These are phyloP conservation scores for Pteromalus puparum DNA, from an alignment of 1,140 invertebrate species.

Conservation along the genomic window DNA sequence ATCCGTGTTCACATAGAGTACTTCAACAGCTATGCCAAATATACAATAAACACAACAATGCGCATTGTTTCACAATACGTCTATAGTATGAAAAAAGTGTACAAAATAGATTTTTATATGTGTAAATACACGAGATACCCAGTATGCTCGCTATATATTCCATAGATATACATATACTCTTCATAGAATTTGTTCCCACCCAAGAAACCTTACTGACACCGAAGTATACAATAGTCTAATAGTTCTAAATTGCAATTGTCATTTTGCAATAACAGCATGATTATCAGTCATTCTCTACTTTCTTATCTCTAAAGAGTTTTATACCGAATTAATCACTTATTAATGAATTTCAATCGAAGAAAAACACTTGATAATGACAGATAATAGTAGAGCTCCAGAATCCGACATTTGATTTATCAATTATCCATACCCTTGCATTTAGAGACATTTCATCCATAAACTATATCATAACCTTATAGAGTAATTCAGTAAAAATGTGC, in stretches of 20 bases:
- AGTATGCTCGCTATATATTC: background rate
- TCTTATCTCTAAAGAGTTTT: background rate
- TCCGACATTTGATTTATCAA: too few relatives aligned
- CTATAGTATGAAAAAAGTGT: slow-evolving; percentile 46
- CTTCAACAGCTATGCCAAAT: slow-evolving; percentile 30
- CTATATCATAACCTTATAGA: too few relatives aligned
- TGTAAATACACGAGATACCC: background rate
- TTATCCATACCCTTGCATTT: background rate
- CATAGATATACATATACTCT: slow-evolving; percentile 5
- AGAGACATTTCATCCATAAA: too few relatives aligned
- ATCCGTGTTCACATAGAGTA: slow-evolving; percentile 24
- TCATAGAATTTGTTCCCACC: slow-evolving; percentile 14
- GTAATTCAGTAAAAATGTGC: background rate
- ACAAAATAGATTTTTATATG: slow-evolving; percentile 42
- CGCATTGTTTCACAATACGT: slow-evolving; percentile 32
- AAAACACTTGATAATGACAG: background rate
- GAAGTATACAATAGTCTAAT: background rate
- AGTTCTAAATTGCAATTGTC: background rate
- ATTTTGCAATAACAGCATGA: background rate
- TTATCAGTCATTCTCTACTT: background rate
- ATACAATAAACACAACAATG: slow-evolving; percentile 49
- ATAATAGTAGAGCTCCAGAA: too few relatives aligned
- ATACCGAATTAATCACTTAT: background rate
- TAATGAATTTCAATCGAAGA: background rate
- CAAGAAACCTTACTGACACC: slow-evolving; percentile 32